A percentile compares a stretch with the other conserved stretches of the same genome.
phyloP scores from a whole-genome alignment of 2,113 vertebrate species.

The Microtus oregoni region DNA sequence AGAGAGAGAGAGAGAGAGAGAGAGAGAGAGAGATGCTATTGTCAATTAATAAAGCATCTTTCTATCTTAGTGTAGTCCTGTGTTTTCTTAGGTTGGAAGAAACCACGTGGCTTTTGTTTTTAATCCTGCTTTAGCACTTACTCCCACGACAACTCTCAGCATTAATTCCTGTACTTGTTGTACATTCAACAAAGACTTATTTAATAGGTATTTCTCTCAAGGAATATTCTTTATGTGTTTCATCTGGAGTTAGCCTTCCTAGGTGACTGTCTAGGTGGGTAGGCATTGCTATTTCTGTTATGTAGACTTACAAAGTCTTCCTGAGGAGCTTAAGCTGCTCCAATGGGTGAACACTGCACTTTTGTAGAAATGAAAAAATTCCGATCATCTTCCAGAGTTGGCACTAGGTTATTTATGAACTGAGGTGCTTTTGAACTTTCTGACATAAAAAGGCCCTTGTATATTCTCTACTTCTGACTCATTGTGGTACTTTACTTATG shows the following conservation, averaged over 20 bases:
- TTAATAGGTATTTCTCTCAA: background rate
- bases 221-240: background rate
- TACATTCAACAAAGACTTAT: background rate
- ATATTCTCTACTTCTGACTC: background rate
- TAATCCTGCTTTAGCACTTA: background rate
- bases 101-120: background rate
- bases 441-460: background rate
- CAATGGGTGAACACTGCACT: background rate
- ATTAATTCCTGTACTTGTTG: background rate
- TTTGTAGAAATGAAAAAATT: background rate
- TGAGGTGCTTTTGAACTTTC: background rate
- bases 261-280: background rate
- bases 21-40: background rate
- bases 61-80: background rate
- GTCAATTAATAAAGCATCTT: background rate
- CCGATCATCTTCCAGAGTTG: background rate
- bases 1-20: too few relatives aligned
- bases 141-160: too few relatives aligned
- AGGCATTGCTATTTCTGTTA: background rate
- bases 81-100: background rate
- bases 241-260: background rate
- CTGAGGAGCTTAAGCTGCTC: background rate
- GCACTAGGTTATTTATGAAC: background rate
- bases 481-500: background rate
- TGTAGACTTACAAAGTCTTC: background rate